These are phyloP conservation scores for Synanceia verrucosa DNA, from an alignment of 2,797 vertebrate genomes.

Conservation along the genomic window DNA sequence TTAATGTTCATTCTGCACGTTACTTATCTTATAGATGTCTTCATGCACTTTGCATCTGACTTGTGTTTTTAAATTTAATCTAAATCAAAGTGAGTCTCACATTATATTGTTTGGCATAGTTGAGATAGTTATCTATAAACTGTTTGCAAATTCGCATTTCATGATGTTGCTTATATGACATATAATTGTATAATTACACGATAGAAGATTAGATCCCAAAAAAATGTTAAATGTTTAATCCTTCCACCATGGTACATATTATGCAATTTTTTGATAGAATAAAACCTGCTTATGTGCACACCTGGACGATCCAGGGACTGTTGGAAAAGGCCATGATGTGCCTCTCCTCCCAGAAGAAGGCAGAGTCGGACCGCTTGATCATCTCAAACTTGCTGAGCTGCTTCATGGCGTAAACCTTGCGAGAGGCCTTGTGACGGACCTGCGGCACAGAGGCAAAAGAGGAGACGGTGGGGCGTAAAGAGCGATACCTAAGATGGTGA, in stretches of 20 bases:
- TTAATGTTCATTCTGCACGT: neutral
- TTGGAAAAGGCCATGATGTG: constrained; percentile 99
- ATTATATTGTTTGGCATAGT: neutral
- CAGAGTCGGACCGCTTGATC: constrained; percentile 98
- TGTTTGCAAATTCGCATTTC: neutral
- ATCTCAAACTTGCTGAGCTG: constrained; percentile 99
- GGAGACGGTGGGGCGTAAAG: constrained; percentile 1
- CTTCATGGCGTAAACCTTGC: constrained; percentile 97
- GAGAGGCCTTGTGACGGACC: constrained; percentile 95
- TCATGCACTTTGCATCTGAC: neutral
- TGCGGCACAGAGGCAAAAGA: constrained; percentile 48
- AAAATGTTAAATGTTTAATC: neutral
- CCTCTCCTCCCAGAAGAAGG: constrained; percentile 99
- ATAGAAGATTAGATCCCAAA: neutral
- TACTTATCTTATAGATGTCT: neutral
- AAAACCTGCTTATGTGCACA: constrained; percentile 45
- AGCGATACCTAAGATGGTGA: neutral
- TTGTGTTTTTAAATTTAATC: neutral
- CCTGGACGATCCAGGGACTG: constrained; percentile 98
- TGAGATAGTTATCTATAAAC: neutral
- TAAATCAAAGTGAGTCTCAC: neutral
- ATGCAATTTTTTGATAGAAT: neutral
- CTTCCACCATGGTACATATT: too few relatives aligned
- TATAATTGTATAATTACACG: neutral
- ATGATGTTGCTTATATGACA: neutral